Evolutionary conservation across 2,888 invertebrate genomes (phyloP).

Genomic region (Thecocarcelia acutangulata): DNA sequence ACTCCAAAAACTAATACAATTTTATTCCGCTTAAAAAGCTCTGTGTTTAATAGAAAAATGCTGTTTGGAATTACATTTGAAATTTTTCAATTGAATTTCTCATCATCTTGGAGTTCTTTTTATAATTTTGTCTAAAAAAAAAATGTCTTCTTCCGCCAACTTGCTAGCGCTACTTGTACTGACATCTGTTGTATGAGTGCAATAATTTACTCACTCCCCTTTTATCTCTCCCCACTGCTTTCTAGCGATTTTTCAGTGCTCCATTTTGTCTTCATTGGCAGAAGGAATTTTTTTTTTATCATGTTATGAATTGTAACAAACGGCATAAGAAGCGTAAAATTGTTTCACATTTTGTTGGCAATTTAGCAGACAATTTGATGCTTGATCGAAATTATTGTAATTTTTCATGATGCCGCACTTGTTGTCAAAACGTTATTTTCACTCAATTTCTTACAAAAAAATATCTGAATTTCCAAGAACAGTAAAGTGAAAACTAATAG

Average conservation of each 20-base stretch:
- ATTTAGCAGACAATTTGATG: slow-evolving; percentile 70
- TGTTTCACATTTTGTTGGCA: slow-evolving; percentile 70
- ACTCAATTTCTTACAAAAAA: not conserved
- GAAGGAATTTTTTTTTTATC: slow-evolving; percentile 40
- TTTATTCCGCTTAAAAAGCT: too few relatives aligned
- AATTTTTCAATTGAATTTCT: too few relatives aligned
- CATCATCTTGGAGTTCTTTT: too few relatives aligned
- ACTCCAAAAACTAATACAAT: too few relatives aligned
- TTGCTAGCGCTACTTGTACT: too few relatives aligned
- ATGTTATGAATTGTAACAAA: slow-evolving; percentile 49
- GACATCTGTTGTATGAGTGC: too few relatives aligned
- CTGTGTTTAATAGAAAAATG: too few relatives aligned
- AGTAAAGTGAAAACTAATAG: too few relatives aligned
- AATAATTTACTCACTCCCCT: too few relatives aligned
- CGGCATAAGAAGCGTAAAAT: slow-evolving; percentile 65
- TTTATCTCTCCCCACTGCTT: not conserved
- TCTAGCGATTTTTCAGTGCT: not conserved
- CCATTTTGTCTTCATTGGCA: slow-evolving; percentile 2
- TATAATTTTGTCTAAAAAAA: too few relatives aligned
- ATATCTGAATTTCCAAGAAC: too few relatives aligned
- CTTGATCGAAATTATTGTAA: slow-evolving; percentile 68
- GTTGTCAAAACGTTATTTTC: slow-evolving; percentile 1
- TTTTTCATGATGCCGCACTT: slow-evolving; percentile 59
- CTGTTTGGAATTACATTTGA: too few relatives aligned
- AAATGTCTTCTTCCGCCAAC: not conserved